Evolutionary conservation across 2,797 vertebrate genomes (phyloP), one percentile per base, ranked within the genome.

Genomic region (Melanotaenia parkinsoni): DNA sequence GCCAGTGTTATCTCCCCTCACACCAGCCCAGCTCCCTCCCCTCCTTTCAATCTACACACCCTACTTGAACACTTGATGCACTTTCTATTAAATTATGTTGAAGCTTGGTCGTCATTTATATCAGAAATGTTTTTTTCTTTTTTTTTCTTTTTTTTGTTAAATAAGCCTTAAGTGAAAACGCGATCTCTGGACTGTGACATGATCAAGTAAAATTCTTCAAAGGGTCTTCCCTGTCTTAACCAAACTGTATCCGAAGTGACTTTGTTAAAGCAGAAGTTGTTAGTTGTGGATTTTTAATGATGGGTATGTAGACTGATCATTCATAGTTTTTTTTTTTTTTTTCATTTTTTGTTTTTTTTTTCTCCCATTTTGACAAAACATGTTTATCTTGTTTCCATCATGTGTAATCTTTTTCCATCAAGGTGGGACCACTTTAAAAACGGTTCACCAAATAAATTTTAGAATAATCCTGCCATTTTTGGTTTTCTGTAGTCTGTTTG

Each of bases 31-130:
- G 2, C 11, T 3, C 28, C 28, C 16, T 28, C 40, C 13, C 38
- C 22, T 59, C 47, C 77, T 82, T 91, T 91, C 53, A 92, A 94
- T 92, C 94, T 94, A 88, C 87, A 80, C 92, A 92, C 91, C 94
- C 92, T 96, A 98, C 97, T 98, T 98, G 97, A 99, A 97, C 95
- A 98, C 96, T 97, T 90, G 87, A 58, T 96, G 98, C 97, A 99
- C 98, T 99, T 99, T 86, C 79, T 85, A 78, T 87, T 95, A 91
- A 93, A 89, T 94, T 94, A 93, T 91, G 86, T 86, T 26, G 57
- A 53, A 86, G 85, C 60, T 51, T 90, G 79, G 84, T 89, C 87
- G 87, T 90, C 85, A 83, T 85, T 88, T 82, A 70, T 87, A 92
- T 91, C 91, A 93, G 91, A 88, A 94, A 79, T 81, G 66, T 62